Conservation (phyloP, 2,113 vertebrate genomes). For the pig (Sus scrofa) region DNA sequence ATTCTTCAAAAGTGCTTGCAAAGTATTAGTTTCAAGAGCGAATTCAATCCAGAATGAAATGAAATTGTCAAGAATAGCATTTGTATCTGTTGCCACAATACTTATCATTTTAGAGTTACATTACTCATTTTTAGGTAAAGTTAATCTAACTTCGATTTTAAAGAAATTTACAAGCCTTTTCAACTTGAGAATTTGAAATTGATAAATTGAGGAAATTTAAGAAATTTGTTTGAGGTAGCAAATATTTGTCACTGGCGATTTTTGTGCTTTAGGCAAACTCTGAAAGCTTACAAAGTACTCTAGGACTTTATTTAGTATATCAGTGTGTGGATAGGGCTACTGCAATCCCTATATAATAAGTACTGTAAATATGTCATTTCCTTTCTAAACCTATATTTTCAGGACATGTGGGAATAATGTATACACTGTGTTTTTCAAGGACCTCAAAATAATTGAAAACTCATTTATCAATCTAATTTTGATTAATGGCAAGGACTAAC, state of each 20-base stretch:
- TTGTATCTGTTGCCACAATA: neutral
- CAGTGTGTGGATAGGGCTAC: neutral
- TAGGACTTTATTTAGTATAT: neutral
- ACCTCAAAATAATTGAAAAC: constrained; percentile 20
- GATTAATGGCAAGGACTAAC: neutral
- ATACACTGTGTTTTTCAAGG: neutral
- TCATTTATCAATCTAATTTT: constrained; percentile 30
- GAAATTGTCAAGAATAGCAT: neutral
- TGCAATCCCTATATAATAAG: neutral
- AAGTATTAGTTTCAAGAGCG: neutral
- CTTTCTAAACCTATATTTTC: constrained; percentile 41
- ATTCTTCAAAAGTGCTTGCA: constrained; percentile 1
- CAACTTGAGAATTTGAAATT: constrained; percentile 44
- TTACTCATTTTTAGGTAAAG: constrained; percentile 33
- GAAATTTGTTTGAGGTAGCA: neutral
- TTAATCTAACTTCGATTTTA: neutral
- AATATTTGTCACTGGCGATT: constrained; percentile 6
- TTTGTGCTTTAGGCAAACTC: constrained; percentile 35
- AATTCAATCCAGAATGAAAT: neutral
- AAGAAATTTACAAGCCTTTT: constrained; percentile 23
- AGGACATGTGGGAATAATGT: neutral
- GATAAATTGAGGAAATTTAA: constrained; percentile 11
- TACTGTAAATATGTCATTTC: constrained; percentile 6
- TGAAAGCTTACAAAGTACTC: neutral
- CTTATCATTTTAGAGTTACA: neutral